These are phyloP conservation scores for Percopsis transmontana DNA, from an alignment of 2,113 vertebrate species.

Conservation along the genomic window DNA sequence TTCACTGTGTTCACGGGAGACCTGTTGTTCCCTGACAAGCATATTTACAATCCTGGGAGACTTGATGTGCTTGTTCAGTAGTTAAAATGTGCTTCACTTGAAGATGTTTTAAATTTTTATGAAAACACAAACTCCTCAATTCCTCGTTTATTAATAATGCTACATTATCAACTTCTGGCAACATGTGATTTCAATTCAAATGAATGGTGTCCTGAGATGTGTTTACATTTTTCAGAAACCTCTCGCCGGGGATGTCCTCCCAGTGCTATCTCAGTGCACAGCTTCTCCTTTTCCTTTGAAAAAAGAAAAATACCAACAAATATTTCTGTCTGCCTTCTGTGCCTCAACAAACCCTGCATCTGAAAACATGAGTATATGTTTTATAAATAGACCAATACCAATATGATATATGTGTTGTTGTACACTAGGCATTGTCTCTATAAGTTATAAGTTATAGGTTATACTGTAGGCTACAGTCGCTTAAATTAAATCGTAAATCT, in stretches of 20 bases:
- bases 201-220: conserved; percentile 14
- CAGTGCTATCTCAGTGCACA: conserved; percentile 16
- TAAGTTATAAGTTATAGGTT: no score
- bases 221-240: conserved; percentile 24
- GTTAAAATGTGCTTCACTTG: no score
- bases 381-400: conserved; percentile 15
- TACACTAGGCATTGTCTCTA: neutral
- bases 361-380: conserved; percentile 22
- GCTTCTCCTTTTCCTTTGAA: conserved; percentile 1
- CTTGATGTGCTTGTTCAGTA: no score
- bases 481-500: no score
- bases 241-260: neutral
- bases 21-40: no score
- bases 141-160: neutral
- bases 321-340: conserved; percentile 17
- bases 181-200: neutral
- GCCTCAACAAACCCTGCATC: conserved; percentile 20
- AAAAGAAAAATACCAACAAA: conserved; percentile 16
- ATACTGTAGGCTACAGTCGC: no score
- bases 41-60: no score
- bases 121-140: no score
- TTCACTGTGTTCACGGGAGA: no score
- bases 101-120: no score
- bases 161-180: neutral
- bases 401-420: neutral